These are phyloP conservation scores for Corvus moneduloides DNA, from an alignment of 2,113 vertebrate genomes.

Conservation along the genomic window DNA sequence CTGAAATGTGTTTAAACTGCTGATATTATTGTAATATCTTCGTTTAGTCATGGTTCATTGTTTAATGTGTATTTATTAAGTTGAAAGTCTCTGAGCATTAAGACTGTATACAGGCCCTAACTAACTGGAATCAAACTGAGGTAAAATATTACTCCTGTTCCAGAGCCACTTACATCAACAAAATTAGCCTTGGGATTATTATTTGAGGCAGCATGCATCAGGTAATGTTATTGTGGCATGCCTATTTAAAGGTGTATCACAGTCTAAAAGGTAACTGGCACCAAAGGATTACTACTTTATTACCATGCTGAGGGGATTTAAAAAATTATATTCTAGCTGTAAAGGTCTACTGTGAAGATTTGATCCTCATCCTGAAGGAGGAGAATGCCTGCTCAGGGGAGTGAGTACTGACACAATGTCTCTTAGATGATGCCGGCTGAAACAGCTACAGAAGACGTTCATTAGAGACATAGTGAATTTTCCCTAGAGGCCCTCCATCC, in stretches of 20 bases:
- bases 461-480: neutral
- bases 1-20: neutral
- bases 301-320: neutral
- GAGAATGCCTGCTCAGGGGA: neutral
- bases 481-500: neutral
- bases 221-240: neutral
- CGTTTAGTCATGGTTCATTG: neutral
- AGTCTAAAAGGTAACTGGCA: neutral
- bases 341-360: neutral
- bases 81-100: neutral
- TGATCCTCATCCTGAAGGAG: neutral
- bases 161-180: neutral
- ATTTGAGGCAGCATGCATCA: neutral
- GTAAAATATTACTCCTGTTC: neutral
- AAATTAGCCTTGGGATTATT: neutral
- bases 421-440: neutral
- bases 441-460: neutral
- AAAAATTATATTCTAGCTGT: neutral
- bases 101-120: neutral
- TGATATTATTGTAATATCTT: neutral
- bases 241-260: neutral
- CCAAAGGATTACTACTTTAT: neutral
- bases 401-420: neutral
- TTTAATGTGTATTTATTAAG: neutral
- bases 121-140: neutral